Percentiles rank a stretch among this genome's conserved stretches.
Evolutionary conservation across 2,797 vertebrate genomes (phyloP).

Genomic region (Bufotes viridis): DNA sequence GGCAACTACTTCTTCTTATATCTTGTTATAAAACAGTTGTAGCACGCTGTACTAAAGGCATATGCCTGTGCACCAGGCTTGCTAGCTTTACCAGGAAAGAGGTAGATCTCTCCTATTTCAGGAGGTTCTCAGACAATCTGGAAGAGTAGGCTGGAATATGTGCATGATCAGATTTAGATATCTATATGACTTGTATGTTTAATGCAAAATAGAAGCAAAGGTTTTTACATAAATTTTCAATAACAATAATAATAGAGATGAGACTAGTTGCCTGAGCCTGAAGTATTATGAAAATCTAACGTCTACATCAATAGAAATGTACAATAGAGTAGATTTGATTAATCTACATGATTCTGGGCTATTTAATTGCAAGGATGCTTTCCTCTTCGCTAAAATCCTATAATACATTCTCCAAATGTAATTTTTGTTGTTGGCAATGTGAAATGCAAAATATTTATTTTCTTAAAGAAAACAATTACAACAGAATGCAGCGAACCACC

Average conservation of each 20-base stretch:
- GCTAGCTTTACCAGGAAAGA: not conserved
- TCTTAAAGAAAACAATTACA: slow-evolving; percentile 27
- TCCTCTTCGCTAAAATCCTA: slow-evolving; percentile 35
- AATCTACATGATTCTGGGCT: slow-evolving; percentile 16
- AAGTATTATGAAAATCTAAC: not conserved
- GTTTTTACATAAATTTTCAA: not conserved
- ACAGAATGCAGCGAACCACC: not conserved
- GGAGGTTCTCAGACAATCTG: too few species aligned
- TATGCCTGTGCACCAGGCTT: too few species aligned
- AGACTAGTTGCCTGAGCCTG: not conserved
- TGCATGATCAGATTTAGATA: not conserved
- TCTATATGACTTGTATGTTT: not conserved
- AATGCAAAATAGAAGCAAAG: slow-evolving; percentile 3
- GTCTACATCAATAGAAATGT: slow-evolving; percentile 33
- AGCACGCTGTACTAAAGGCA: too few species aligned
- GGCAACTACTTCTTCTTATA: too few species aligned
- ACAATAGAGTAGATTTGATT: not conserved
- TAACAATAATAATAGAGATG: not conserved
- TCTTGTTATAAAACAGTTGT: too few species aligned
- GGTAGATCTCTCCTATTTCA: too few species aligned
- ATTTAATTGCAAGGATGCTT: slow-evolving; percentile 8
- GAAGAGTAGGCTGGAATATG: not conserved
- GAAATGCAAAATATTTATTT: slow-evolving; percentile 36
- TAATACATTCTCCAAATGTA: slow-evolving; percentile 33
- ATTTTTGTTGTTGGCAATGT: slow-evolving; percentile 14